These are phyloP conservation scores for Paedocypris micromegethes DNA, from an alignment of 2,797 vertebrate genomes.

Conservation along the genomic window DNA sequence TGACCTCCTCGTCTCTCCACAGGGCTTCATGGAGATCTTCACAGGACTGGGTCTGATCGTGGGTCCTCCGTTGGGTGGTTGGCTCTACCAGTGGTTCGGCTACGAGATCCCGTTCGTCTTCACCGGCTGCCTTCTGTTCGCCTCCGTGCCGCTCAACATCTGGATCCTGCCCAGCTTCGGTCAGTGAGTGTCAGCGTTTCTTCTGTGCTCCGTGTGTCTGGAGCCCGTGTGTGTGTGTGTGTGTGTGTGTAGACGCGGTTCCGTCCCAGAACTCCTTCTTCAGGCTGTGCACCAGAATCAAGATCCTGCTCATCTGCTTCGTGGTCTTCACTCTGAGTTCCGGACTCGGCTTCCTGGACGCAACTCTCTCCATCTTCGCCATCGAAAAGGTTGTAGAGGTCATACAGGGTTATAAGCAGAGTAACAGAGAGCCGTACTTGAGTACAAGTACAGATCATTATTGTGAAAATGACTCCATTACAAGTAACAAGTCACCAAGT, in stretches of 20 bases:
- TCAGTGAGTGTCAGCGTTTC: too few species aligned
- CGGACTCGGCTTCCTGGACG: constrained; percentile 84
- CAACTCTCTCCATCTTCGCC: constrained; percentile 88
- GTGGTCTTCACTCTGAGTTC: constrained; percentile 77
- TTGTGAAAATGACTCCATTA: too few species aligned
- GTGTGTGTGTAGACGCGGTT: constrained; percentile 63
- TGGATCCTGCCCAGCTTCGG: constrained; percentile 81
- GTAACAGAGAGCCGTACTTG: too few species aligned
- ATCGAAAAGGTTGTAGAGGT: constrained; percentile 69
- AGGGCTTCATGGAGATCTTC: constrained; percentile 92
- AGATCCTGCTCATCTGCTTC: constrained; percentile 76
- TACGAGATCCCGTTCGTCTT: constrained; percentile 86
- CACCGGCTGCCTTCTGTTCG: constrained; percentile 78
- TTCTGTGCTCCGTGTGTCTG: too few species aligned
- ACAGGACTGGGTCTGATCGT: constrained; percentile 84
- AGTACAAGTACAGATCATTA: too few species aligned
- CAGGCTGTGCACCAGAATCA: constrained; percentile 69
- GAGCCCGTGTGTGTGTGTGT: too few species aligned
- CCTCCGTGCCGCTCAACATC: constrained; percentile 87
- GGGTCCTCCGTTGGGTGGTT: constrained; percentile 88
- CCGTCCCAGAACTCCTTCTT: constrained; percentile 79
- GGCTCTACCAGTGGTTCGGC: constrained; percentile 88
- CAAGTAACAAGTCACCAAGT: too few species aligned
- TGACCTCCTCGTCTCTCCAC: constrained; percentile 7
- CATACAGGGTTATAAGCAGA: too few species aligned